Conservation (phyloP, 2,113 vertebrate genomes). For the Rhizomys pruinosus region DNA sequence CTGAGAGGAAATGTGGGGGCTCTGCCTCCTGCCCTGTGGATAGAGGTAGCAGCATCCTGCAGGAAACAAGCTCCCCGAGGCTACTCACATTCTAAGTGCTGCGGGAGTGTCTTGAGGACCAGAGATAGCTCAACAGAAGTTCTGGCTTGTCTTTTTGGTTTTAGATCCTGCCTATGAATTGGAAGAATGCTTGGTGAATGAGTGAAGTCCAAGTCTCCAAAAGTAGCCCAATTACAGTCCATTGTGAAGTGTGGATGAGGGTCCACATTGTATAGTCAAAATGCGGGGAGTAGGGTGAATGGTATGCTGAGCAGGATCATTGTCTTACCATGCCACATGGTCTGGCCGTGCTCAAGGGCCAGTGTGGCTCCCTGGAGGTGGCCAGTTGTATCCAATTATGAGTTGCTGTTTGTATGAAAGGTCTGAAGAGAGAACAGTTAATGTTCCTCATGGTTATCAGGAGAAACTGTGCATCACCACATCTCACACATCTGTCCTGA, state of each 20-base stretch:
- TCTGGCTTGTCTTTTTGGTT: background rate
- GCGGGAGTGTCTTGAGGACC: no score
- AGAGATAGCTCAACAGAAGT: background rate
- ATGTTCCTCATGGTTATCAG: fast-evolving
- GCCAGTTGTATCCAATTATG: background rate
- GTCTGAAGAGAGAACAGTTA: background rate
- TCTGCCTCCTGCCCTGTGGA: background rate
- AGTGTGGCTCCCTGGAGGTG: no score
- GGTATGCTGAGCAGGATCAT: fast-evolving
- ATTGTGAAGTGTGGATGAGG: background rate
- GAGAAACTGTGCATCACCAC: fast-evolving
- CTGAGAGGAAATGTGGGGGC: background rate
- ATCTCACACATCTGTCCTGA: background rate
- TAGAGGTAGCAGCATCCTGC: background rate
- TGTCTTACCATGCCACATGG: fast-evolving
- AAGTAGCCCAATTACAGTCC: no score
- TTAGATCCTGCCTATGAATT: background rate
- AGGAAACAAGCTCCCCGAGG: background rate
- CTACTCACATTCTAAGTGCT: no score
- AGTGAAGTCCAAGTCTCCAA: background rate
- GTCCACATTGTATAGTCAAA: no score
- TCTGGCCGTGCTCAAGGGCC: no score
- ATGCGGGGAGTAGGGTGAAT: fast-evolving
- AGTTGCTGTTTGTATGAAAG: fast-evolving
- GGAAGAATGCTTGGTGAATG: background rate